Conservation (phyloP, 1,140 invertebrate species). For the Theocolax elegans region DNA sequence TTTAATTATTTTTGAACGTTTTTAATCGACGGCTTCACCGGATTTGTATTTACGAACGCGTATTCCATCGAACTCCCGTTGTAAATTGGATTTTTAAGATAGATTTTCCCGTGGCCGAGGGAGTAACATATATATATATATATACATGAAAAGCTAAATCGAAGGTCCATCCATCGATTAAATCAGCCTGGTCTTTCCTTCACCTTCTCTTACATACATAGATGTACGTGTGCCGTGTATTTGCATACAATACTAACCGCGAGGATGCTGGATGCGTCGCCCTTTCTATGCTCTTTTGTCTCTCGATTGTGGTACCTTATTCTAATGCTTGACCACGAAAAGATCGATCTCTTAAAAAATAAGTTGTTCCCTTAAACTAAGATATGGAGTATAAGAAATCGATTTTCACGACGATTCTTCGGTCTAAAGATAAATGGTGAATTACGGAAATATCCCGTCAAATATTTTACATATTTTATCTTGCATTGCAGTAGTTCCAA, state of each 20-base stretch:
- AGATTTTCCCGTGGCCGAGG: too few species aligned
- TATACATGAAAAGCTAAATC: conserved; percentile 10
- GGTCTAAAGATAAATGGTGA: too few species aligned
- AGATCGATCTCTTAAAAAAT: conserved; percentile 20
- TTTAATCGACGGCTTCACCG: conserved; percentile 1
- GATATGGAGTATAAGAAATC: too few species aligned
- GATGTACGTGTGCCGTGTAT: too few species aligned
- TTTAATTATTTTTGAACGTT: conserved; percentile 8
- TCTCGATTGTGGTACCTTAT: neutral
- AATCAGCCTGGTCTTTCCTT: conserved; percentile 18
- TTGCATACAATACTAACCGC: conserved; percentile 58
- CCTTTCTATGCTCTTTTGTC: conserved; percentile 36
- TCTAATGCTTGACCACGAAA: conserved; percentile 16
- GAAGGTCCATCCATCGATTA: conserved; percentile 11
- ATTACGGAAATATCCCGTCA: too few species aligned
- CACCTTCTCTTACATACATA: conserved; percentile 30
- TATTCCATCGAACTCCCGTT: neutral
- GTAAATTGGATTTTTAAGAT: too few species aligned
- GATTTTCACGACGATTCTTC: too few species aligned
- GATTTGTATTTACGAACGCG: neutral
- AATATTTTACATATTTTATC: too few species aligned
- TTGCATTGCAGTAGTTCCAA: too few species aligned
- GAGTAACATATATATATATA: too few species aligned
- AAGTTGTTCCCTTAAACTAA: too few species aligned
- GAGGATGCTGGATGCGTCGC: too few species aligned